These are phyloP conservation scores for Camponotus floridanus DNA, from an alignment of 1,140 invertebrate genomes.

Conservation along the genomic window DNA sequence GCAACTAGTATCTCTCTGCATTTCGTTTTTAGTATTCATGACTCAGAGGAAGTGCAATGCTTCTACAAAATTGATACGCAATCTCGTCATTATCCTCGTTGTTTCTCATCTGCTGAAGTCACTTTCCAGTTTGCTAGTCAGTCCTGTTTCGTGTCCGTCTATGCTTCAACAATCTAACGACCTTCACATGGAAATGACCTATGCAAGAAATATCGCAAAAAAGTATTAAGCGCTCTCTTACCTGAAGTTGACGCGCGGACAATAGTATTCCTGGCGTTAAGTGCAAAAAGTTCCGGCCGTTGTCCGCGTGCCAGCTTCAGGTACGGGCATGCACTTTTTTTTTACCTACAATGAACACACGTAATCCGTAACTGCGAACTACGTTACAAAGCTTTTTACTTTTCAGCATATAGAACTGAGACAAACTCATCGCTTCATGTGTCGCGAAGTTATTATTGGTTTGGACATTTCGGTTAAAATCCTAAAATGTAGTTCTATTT, in stretches of 20 bases:
- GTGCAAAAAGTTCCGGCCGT: slow-evolving; percentile 63
- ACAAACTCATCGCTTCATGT: slow-evolving; percentile 46
- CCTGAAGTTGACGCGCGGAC: slow-evolving; percentile 70
- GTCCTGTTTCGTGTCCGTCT: slow-evolving; percentile 12
- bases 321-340: slow-evolving; percentile 64
- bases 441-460: slow-evolving; percentile 39
- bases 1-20: background rate
- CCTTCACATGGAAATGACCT: slow-evolving; percentile 45
- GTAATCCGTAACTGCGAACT: slow-evolving; percentile 61
- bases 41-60: background rate
- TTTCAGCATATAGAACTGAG: slow-evolving; percentile 61
- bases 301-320: slow-evolving; percentile 73
- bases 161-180: slow-evolving; percentile 53
- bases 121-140: slow-evolving; percentile 26
- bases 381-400: slow-evolving; percentile 50
- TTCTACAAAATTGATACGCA: background rate
- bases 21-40: background rate
- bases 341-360: slow-evolving; percentile 55
- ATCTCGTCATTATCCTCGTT: background rate
- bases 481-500: background rate
- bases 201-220: slow-evolving; percentile 33
- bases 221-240: slow-evolving; percentile 64
- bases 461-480: slow-evolving; percentile 37
- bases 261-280: slow-evolving; percentile 52
- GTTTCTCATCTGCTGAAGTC: slow-evolving; percentile 13